phyloP scores from a whole-genome alignment of 1,140 invertebrate species.

The Leptestheria dahalacensis region DNA sequence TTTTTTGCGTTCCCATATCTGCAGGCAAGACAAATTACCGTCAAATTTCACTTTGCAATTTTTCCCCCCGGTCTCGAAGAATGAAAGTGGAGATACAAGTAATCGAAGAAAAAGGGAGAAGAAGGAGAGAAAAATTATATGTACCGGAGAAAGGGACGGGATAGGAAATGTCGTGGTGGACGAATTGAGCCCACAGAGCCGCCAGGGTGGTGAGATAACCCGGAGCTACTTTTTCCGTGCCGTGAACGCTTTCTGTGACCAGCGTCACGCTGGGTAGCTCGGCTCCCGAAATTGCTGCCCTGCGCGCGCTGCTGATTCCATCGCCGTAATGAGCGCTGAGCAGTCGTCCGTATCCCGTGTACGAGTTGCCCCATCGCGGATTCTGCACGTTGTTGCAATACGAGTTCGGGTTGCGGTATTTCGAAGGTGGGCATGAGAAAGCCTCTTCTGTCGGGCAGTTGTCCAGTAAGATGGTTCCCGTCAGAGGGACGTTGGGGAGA shows the following conservation, averaged over 20 bases:
- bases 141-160: conserved; percentile 13
- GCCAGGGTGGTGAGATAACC: conserved; percentile 45
- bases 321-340: conserved; percentile 24
- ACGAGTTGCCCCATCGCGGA: conserved; percentile 35
- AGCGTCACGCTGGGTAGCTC: conserved; percentile 45
- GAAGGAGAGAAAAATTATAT: background rate
- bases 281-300: conserved; percentile 21
- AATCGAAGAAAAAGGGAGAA: background rate
- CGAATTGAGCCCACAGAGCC: conserved; percentile 64
- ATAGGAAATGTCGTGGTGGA: conserved; percentile 25
- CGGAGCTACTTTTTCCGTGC: conserved; percentile 13
- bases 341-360: conserved; percentile 33
- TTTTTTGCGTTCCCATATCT: conserved; percentile 9
- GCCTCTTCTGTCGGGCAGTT: conserved; percentile 32
- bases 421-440: conserved; percentile 32
- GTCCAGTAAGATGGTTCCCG: conserved; percentile 27
- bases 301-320: conserved; percentile 23
- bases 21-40: background rate
- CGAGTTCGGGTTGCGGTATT: conserved; percentile 24
- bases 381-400: conserved; percentile 43
- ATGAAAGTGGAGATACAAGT: background rate
- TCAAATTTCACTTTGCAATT: background rate
- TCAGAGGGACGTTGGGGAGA: conserved; percentile 32
- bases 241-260: conserved; percentile 40
- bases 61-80: background rate